phyloP scores from a whole-genome alignment of 2,888 invertebrate genomes.

The Leuctra nigra region DNA sequence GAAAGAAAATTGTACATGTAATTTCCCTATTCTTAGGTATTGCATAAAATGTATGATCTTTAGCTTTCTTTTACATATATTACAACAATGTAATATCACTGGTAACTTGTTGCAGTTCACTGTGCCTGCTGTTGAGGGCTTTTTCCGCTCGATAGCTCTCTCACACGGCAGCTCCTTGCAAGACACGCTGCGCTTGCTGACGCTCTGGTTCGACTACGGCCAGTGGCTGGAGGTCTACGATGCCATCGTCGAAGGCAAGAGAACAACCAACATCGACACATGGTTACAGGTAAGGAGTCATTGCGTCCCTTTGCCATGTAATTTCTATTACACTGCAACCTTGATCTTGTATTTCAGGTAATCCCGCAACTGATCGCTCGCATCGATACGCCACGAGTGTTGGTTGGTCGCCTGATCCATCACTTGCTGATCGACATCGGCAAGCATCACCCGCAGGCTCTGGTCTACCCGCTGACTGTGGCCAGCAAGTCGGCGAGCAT shows the following conservation, averaged over 20 bases:
- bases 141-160: slow-evolving; percentile 90
- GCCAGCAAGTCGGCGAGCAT: slow-evolving; percentile 90
- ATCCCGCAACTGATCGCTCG: slow-evolving; percentile 98
- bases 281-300: slow-evolving; percentile 73
- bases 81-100: too few relatives aligned
- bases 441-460: slow-evolving; percentile 94
- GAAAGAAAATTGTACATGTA: background rate
- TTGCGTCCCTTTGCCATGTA: background rate
- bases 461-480: slow-evolving; percentile 96
- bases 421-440: slow-evolving; percentile 93
- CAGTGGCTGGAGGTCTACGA: slow-evolving; percentile 91
- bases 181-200: slow-evolving; percentile 90
- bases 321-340: background rate
- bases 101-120: slow-evolving; percentile 56
- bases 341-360: slow-evolving; percentile 49
- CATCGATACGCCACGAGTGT: slow-evolving; percentile 85
- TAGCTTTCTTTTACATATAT: too few relatives aligned
- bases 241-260: slow-evolving; percentile 85
- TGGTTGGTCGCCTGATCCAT: slow-evolving; percentile 87
- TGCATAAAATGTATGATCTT: too few relatives aligned
- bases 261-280: slow-evolving; percentile 92
- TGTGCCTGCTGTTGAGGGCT: slow-evolving; percentile 91
- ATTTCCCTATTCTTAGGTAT: background rate
- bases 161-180: slow-evolving; percentile 91
- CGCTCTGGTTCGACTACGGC: slow-evolving; percentile 97